These are phyloP conservation scores for Eledone cirrhosa DNA, from an alignment of 2,888 invertebrate species.

Conservation along the genomic window DNA sequence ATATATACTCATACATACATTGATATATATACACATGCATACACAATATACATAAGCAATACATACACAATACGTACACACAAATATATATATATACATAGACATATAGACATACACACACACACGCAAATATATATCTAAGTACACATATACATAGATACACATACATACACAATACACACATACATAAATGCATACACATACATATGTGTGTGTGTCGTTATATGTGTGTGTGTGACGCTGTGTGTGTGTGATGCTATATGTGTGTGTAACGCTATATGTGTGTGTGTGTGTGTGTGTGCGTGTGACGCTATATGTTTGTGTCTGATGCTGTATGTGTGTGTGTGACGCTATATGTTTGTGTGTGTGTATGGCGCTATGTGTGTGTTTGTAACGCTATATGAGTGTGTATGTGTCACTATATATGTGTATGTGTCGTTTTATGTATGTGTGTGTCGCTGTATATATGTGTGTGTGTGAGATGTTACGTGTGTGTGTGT, in stretches of 20 bases:
- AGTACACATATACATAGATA: too few relatives aligned
- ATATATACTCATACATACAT: too few relatives aligned
- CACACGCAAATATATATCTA: too few relatives aligned
- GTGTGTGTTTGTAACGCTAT: neutral
- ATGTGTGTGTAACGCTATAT: neutral
- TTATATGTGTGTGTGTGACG: too few relatives aligned
- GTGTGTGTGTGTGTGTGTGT: neutral
- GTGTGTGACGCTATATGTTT: neutral
- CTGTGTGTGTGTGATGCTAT: neutral
- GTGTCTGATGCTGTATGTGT: neutral
- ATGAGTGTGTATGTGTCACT: neutral
- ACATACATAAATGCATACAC: too few relatives aligned
- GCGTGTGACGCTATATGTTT: neutral
- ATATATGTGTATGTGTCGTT: neutral
- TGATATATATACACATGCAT: too few relatives aligned
- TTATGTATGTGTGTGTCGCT: neutral
- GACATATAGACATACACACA: too few relatives aligned
- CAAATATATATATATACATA: too few relatives aligned
- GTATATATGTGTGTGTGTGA: neutral
- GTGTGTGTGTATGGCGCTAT: neutral
- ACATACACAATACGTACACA: too few relatives aligned
- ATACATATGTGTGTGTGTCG: too few relatives aligned
- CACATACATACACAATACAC: too few relatives aligned
- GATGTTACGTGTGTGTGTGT: neutral
- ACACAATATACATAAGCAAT: too few relatives aligned